These are phyloP conservation scores for Siphamia tubifer DNA, from an alignment of 2,113 vertebrate species.

Conservation along the genomic window DNA sequence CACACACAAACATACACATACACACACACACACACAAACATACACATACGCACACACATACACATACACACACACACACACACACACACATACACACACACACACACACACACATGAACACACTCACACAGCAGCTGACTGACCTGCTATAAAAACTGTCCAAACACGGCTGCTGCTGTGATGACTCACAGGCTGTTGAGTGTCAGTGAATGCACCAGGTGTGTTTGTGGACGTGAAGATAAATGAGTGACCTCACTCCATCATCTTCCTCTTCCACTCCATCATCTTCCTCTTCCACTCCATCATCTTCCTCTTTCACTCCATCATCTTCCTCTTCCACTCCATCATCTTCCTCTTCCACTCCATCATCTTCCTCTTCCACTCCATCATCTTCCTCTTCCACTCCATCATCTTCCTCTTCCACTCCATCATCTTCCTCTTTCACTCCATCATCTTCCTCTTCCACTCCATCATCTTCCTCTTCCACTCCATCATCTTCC, in stretches of 20 bases:
- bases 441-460: constrained; percentile 35
- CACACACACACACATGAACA: too few relatives aligned
- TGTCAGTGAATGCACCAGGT: constrained; percentile 25
- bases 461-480: too few relatives aligned
- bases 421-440: too few relatives aligned
- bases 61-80: too few relatives aligned
- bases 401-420: constrained; percentile 41
- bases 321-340: constrained; percentile 40
- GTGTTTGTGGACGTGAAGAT: constrained; percentile 22
- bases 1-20: too few relatives aligned
- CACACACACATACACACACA: too few relatives aligned
- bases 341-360: too few relatives aligned
- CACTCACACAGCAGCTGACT: constrained; percentile 10
- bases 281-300: constrained; percentile 40
- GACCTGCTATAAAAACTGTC: constrained; percentile 27
- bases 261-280: constrained; percentile 40
- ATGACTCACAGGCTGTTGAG: constrained; percentile 44
- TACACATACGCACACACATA: too few relatives aligned
- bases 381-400: too few relatives aligned
- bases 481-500: constrained; percentile 34
- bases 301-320: constrained; percentile 40
- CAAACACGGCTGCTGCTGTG: constrained; percentile 44
- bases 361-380: constrained; percentile 43
- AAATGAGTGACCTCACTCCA: constrained; percentile 41
- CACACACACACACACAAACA: too few relatives aligned